These are phyloP conservation scores for Cyanoliseus patagonus DNA, from an alignment of 2,113 vertebrate genomes.

Conservation along the genomic window DNA sequence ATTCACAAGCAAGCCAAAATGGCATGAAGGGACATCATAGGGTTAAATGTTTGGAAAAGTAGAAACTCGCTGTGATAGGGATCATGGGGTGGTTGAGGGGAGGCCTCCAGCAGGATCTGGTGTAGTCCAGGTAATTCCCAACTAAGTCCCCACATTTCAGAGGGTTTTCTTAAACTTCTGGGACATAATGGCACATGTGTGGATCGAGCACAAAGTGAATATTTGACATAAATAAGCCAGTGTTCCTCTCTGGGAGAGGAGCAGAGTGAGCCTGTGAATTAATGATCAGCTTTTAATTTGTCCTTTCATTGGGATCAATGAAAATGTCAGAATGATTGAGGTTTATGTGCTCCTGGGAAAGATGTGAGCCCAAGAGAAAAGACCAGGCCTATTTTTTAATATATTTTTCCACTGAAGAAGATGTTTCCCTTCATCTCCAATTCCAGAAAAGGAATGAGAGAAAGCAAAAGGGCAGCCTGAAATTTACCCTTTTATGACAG, in stretches of 20 bases:
- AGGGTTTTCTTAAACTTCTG: not conserved
- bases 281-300: slow-evolving; percentile 56
- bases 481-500: not conserved
- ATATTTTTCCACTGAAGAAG: not conserved
- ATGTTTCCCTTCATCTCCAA: not conserved
- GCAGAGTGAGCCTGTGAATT: not conserved
- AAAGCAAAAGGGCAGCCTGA: not conserved
- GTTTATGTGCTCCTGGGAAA: slow-evolving; percentile 21
- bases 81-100: not conserved
- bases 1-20: not conserved
- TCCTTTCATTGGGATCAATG: slow-evolving; percentile 41
- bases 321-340: slow-evolving; percentile 46
- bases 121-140: not conserved
- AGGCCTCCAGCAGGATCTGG: not conserved
- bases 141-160: not conserved
- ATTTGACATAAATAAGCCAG: slow-evolving; percentile 1
- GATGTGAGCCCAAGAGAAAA: not conserved
- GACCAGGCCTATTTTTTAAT: not conserved
- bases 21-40: not conserved
- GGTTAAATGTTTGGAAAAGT: not conserved
- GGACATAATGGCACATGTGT: not conserved
- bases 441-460: not conserved
- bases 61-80: not conserved
- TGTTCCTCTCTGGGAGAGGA: not conserved
- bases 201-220: not conserved